Conservation (phyloP, 2,797 vertebrate genomes). For the Tragelaphus oryx region DNA sequence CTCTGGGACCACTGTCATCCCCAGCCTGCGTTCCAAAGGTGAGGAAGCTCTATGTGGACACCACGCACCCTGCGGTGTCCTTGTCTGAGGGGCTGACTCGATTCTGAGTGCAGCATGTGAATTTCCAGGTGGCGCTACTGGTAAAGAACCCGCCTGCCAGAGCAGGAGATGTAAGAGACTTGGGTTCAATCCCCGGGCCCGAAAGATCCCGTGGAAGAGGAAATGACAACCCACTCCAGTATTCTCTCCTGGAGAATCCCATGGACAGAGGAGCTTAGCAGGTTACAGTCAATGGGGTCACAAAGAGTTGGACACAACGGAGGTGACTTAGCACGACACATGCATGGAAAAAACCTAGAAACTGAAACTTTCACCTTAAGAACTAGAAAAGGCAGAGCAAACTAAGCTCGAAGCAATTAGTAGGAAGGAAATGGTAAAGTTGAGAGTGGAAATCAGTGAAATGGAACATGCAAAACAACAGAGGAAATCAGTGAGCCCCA, state of each 20-base stretch:
- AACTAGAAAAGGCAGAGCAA: background rate
- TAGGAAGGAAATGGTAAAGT: background rate
- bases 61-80: too few species aligned
- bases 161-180: background rate
- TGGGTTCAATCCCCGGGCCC: accelerated
- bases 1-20: too few species aligned
- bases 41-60: background rate
- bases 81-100: background rate
- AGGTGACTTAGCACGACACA: accelerated
- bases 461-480: background rate
- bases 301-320: background rate
- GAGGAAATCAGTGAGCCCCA: background rate
- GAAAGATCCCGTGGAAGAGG: background rate
- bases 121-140: background rate
- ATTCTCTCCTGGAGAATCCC: background rate
- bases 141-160: background rate
- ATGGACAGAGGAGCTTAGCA: background rate
- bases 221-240: background rate
- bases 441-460: background rate
- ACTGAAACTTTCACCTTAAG: background rate
- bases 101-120: background rate
- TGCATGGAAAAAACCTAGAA: background rate
- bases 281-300: background rate
- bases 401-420: background rate
- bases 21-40: background rate